phyloP scores from a whole-genome alignment of 2,888 invertebrate genomes.

The Drosophila setosimentum region DNA sequence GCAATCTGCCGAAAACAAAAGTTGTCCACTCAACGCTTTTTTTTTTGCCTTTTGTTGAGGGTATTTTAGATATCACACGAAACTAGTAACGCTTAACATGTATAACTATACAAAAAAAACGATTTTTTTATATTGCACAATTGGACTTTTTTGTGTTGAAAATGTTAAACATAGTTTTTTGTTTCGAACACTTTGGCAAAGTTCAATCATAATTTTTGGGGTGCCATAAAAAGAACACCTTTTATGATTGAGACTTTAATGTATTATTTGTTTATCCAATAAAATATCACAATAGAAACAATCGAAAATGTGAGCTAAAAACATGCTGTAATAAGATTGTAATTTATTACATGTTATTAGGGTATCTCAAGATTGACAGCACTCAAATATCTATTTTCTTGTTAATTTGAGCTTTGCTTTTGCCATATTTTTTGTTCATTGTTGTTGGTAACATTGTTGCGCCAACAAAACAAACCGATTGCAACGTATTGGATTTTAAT shows the following conservation, averaged over 20 bases:
- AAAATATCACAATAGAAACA: not conserved
- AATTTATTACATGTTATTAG: not conserved
- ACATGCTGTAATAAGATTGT: not conserved
- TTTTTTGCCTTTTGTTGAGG: slow-evolving; percentile 3
- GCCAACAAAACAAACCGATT: slow-evolving; percentile 61
- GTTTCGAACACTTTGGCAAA: not conserved
- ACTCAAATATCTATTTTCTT: not conserved
- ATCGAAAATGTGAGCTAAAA: not conserved
- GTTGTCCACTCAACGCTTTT: slow-evolving; percentile 57
- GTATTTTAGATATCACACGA: not conserved
- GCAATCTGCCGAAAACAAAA: slow-evolving; percentile 34
- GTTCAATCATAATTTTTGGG: not conserved
- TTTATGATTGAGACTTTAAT: not conserved
- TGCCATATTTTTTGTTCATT: not conserved
- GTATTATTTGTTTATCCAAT: not conserved
- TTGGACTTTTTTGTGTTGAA: not conserved
- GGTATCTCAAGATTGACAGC: slow-evolving; percentile 1
- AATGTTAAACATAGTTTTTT: not conserved
- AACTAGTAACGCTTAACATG: not conserved
- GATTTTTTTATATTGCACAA: no score
- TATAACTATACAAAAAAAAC: no score
- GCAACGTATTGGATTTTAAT: slow-evolving; percentile 33
- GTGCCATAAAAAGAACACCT: not conserved
- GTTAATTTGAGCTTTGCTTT: slow-evolving; percentile 13
- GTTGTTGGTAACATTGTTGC: slow-evolving; percentile 49